Percentiles rank a stretch among this genome's conserved stretches.
These are phyloP conservation scores for Myopa tessellatipennis DNA, from an alignment of 2,888 invertebrate species.

Conservation along the genomic window DNA sequence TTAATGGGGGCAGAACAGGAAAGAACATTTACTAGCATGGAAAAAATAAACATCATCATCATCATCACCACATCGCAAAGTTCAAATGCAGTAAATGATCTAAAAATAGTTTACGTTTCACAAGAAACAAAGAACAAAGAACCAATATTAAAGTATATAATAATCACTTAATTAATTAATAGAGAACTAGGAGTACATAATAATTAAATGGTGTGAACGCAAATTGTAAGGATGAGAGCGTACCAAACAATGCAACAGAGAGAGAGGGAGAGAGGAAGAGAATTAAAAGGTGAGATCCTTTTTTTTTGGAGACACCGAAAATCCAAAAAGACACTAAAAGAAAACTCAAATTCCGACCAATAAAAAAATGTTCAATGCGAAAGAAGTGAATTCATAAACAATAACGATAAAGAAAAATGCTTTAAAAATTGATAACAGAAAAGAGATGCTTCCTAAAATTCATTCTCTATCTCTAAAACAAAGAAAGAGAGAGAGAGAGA, in stretches of 20 bases:
- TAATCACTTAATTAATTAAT: too few relatives aligned
- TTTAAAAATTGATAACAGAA: too few relatives aligned
- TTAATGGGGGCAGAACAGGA: not conserved
- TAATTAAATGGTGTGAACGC: too few relatives aligned
- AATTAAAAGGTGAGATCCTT: not conserved
- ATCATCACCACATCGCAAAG: slow-evolving; percentile 63
- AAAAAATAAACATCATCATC: slow-evolving; percentile 25
- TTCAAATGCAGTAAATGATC: slow-evolving; percentile 2
- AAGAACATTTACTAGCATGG: slow-evolving; percentile 1
- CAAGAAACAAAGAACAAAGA: not conserved
- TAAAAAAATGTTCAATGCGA: not conserved
- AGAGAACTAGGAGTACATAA: too few relatives aligned
- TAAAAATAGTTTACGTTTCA: not conserved
- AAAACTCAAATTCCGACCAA: too few relatives aligned
- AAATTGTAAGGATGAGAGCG: not conserved
- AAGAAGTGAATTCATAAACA: not conserved
- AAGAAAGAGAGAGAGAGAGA: too few relatives aligned
- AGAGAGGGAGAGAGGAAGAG: not conserved
- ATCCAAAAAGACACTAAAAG: too few relatives aligned
- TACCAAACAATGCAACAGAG: not conserved
- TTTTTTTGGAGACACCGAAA: not conserved
- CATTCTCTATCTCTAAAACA: too few relatives aligned
- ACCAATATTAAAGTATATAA: too few relatives aligned
- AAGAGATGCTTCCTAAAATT: too few relatives aligned
- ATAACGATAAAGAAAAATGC: not conserved